Conservation (phyloP, 1,140 invertebrate species). For the Sinonovacula constricta region DNA sequence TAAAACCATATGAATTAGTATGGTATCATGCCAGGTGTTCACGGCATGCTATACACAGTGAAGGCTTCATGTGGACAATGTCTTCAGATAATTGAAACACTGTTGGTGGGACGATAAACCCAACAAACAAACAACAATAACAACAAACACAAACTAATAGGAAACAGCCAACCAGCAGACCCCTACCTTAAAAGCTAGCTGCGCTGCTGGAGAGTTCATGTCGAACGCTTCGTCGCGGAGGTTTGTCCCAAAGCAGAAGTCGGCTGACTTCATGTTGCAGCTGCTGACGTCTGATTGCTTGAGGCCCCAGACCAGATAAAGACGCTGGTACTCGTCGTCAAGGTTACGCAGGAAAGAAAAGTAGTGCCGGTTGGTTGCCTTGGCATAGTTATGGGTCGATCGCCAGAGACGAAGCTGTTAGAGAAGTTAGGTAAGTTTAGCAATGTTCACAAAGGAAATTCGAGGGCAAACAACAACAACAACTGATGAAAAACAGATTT, state of each 20-base stretch:
- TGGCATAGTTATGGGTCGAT: slow-evolving; percentile 44
- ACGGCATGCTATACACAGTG: neutral
- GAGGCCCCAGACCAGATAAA: slow-evolving; percentile 47
- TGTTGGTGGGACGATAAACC: neutral
- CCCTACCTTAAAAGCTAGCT: slow-evolving; percentile 46
- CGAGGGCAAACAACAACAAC: neutral
- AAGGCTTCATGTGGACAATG: neutral
- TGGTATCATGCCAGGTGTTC: neutral
- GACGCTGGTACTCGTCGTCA: slow-evolving; percentile 38
- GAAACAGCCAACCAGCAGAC: neutral
- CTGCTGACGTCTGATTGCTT: slow-evolving; percentile 29
- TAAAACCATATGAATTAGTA: neutral
- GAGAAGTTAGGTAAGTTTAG: neutral
- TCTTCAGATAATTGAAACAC: neutral
- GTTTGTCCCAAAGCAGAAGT: slow-evolving; percentile 33
- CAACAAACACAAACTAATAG: neutral
- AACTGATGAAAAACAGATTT: neutral
- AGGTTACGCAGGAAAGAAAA: slow-evolving; percentile 24
- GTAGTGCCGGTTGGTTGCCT: slow-evolving; percentile 24
- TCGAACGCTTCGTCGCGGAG: slow-evolving; percentile 24
- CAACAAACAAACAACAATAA: neutral
- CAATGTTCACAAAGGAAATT: neutral
- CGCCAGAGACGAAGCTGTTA: slow-evolving; percentile 26
- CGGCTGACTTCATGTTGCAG: slow-evolving; percentile 31
- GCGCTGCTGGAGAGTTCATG: slow-evolving; percentile 18